Base-by-base conservation (phyloP, 2,888 invertebrate genomes). In the Trissolcus japonicus region DNA sequence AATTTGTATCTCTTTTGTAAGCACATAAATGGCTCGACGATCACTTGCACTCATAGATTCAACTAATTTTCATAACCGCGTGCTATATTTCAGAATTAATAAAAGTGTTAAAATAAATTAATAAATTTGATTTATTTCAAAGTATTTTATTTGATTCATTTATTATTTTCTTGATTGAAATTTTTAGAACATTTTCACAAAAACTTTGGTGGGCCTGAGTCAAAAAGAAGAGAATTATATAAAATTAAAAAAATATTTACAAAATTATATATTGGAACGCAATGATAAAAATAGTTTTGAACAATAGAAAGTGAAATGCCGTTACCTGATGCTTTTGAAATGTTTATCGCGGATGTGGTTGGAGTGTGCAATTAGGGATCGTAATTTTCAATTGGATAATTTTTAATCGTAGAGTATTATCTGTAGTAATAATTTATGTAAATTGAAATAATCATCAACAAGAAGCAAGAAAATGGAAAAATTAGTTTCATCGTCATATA, bases 1-100 rank as follows among this genome's bases (percentile, higher is more conserved):
- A 86, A 86, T 77, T 74, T 63, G 72, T 53, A 55, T 69, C 78
- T 74, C 62, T 59, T 65, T 40, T n/a, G 35, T 29, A 40, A 43
- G 40, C 19, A 68, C 67, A 66, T 35, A 7, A 60, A 69, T n/a
- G 66, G 65, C 65, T 62, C 41, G 51, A 61, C 57, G 17, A 21
- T 67, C 35, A 19, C 40, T 50, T 46, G 57, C 25, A 50, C 21
- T 51, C 54, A 51, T 50, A 29, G 41, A 67, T 68, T 54, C 53
- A 60, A 46, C 43, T 41, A 16, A 25, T 46, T 60, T 68, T 46
- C 35, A 35, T 35, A 35, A 35, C 9, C 11, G 7, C 11, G 35
- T 35, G 35, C 35, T 9, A 25, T 25, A 25, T 25, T 25, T 6
- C 4, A 4, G 0, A 25, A 25, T 4, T 3, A 25, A 25, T 25